Percentiles rank a stretch among this genome's conserved stretches.
These are phyloP conservation scores for Hyposoter didymator DNA, from an alignment of 2,888 invertebrate genomes.

Conservation along the genomic window DNA sequence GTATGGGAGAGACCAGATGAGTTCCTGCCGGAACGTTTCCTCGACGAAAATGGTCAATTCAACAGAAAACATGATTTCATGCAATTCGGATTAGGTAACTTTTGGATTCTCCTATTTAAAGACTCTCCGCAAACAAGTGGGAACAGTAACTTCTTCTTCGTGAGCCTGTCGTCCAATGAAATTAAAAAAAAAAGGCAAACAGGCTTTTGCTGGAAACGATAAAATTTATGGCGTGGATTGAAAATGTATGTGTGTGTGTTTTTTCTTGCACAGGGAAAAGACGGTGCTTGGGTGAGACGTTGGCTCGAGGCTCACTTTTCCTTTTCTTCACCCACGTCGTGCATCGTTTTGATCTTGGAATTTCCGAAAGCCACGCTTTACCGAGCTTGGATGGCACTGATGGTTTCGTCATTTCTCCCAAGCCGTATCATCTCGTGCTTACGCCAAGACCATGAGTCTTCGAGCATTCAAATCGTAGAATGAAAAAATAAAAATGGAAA, in stretches of 20 bases:
- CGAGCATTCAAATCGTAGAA: neutral
- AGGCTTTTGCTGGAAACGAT: neutral
- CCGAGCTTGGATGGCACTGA: constrained; percentile 85
- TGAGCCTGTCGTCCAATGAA: neutral
- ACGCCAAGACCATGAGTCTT: constrained; percentile 40
- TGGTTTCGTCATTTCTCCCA: constrained; percentile 86
- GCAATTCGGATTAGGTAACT: constrained; percentile 89
- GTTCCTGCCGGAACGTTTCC: constrained; percentile 89
- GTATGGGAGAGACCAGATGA: constrained; percentile 87
- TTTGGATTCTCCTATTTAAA: neutral
- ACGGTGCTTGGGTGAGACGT: constrained; percentile 84
- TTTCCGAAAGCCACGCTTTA: constrained; percentile 78
- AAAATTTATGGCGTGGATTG: neutral
- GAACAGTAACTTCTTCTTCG: neutral
- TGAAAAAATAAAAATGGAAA: neutral
- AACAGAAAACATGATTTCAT: constrained; percentile 86
- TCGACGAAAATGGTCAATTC: constrained; percentile 86
- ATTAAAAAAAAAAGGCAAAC: neutral
- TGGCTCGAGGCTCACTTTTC: constrained; percentile 84
- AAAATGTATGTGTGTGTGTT: neutral
- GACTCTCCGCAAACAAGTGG: neutral
- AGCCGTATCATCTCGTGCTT: constrained; percentile 84
- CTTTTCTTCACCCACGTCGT: constrained; percentile 83
- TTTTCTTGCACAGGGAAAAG: constrained; percentile 81
- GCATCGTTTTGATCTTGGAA: constrained; percentile 82